Evolutionary conservation across 2,888 invertebrate genomes (phyloP), one percentile per base, ranked within the genome.

Genomic region (Villa cingulata): DNA sequence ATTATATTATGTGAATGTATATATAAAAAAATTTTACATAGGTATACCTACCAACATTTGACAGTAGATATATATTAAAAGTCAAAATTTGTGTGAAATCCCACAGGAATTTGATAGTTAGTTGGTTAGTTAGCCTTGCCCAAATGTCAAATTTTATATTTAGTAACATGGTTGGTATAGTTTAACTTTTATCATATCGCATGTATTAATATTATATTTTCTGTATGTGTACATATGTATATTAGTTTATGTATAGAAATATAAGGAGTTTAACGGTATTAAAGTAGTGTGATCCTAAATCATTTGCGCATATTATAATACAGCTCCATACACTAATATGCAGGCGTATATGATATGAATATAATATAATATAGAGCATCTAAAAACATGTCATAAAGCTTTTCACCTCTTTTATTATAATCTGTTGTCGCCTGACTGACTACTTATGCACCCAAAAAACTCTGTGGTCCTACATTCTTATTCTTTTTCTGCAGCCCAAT

Each of bases 71-170:
- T 23, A 23, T 23, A 6, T 6, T 6, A 23, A 23, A 23, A 23
- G 15, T 23, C 23, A 7, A 23, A 37, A 16, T 32, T 47, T 38
- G 6, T 12, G n/a, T 18, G 43, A 19, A 46, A 46, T 42, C 37
- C 47, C 47, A 47, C 47, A 47, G 42, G 42, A 47, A 47, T 47
- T 38, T 37, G 47, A 47, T 46, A 37, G 41, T 37, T 46, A 41
- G 37, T 41, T 40, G 29, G 3, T 32, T 20, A 36, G 9, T 23
- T 15, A 17, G 19, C 16, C 29, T 18, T 38, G 37, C n/a, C 34
- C 41, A 46, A 37, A 47, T 47, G 47, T 47, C 47, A 39, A 42
- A 43, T 47, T 47, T 37, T 39, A 47, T 15, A 7, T 16, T 27
- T 40, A 20, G 36, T 38, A 37, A n/a, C n/a, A n/a, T n/a, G n/a